phyloP scores from a whole-genome alignment of 2,797 vertebrate genomes.

The Anisognathus igniventris region DNA sequence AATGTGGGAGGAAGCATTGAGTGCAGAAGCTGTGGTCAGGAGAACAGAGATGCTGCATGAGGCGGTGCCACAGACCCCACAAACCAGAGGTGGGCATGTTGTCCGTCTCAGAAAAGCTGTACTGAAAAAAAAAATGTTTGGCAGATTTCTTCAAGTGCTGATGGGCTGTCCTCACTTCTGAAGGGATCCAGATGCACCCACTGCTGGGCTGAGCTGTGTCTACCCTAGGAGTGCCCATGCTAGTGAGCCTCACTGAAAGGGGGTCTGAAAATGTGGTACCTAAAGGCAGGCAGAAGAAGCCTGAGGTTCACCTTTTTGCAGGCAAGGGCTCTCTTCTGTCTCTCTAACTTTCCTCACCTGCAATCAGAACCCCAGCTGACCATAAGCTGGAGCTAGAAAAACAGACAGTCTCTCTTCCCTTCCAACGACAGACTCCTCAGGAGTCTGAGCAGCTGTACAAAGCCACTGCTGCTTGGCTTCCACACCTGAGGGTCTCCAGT shows the following conservation, averaged over 20 bases:
- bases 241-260: neutral
- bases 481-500: neutral
- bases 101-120: neutral
- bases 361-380: neutral
- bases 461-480: neutral
- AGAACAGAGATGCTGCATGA: neutral
- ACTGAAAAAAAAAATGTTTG: neutral
- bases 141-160: neutral
- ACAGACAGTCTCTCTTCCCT: neutral
- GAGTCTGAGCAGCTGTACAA: neutral
- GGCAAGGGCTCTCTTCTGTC: neutral
- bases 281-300: neutral
- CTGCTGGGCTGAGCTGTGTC: neutral
- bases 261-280: fast-evolving
- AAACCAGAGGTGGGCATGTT: neutral
- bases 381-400: neutral
- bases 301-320: neutral
- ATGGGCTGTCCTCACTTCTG: fast-evolving
- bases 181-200: fast-evolving
- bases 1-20: neutral
- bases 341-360: neutral
- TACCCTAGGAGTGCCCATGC: neutral
- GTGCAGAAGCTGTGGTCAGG: neutral
- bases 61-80: fast-evolving
- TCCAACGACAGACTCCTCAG: neutral